phyloP scores from a whole-genome alignment of 2,113 vertebrate species.

The Podocnemis expansa region DNA sequence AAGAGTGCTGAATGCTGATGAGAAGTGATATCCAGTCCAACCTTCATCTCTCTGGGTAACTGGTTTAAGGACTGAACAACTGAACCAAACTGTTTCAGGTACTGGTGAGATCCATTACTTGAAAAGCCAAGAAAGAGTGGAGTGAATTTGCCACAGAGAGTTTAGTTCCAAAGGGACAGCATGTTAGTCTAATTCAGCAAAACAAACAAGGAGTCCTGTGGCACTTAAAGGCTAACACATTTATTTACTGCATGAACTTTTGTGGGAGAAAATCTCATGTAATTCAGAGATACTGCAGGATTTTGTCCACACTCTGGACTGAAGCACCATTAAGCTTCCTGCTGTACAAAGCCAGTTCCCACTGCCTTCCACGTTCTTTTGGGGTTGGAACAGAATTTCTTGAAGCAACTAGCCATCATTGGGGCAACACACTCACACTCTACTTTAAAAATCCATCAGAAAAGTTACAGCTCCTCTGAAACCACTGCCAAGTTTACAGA shows the following conservation, averaged over 20 bases:
- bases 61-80: neutral
- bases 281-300: neutral
- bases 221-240: no score
- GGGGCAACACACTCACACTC: no score
- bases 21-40: neutral
- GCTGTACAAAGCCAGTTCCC: neutral
- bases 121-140: accelerated
- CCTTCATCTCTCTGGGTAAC: neutral
- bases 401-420: neutral
- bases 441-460: neutral
- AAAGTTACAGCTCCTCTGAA: neutral
- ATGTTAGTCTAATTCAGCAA: no score
- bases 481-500: neutral
- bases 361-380: neutral
- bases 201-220: no score
- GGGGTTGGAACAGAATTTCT: neutral
- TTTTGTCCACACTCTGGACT: neutral
- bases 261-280: no score
- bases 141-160: neutral
- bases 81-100: neutral
- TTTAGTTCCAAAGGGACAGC: no score
- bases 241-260: no score
- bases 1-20: neutral
- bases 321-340: neutral
- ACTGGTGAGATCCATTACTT: neutral